These are phyloP conservation scores for Scaptomyza cyrtandrae DNA, from an alignment of 2,888 invertebrate genomes.

Conservation along the genomic window DNA sequence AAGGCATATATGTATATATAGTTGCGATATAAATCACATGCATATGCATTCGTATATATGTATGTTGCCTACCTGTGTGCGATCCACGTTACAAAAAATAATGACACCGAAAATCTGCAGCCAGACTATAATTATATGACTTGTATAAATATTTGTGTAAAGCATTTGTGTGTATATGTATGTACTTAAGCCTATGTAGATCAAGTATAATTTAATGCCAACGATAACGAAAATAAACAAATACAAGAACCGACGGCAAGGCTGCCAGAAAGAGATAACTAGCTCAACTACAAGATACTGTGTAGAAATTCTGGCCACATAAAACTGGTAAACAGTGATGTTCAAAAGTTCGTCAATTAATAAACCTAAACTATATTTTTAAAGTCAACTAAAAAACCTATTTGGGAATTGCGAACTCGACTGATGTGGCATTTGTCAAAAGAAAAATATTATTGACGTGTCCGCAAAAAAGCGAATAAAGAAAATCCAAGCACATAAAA, in stretches of 20 bases:
- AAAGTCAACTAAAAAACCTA: no score
- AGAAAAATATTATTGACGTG: conserved; percentile 16
- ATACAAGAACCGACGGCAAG: conserved; percentile 24
- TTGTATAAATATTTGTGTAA: conserved; percentile 69
- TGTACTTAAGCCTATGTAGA: conserved; percentile 44
- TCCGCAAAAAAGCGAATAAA: conserved; percentile 12
- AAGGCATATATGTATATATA: conserved; percentile 37
- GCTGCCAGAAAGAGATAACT: background rate
- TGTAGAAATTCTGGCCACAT: background rate
- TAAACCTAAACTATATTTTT: no score
- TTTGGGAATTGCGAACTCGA: conserved; percentile 50
- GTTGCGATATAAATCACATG: background rate
- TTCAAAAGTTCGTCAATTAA: no score
- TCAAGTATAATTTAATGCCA: conserved; percentile 62
- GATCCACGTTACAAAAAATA: conserved; percentile 57
- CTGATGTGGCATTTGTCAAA: no score
- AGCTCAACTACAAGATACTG: conserved; percentile 16
- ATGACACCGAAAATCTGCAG: conserved; percentile 42
- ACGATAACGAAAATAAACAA: conserved; percentile 59
- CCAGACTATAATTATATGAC: conserved; percentile 62
- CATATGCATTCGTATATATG: background rate
- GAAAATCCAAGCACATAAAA: background rate
- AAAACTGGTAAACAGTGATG: no score
- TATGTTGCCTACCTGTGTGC: conserved; percentile 10
- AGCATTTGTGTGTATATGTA: conserved; percentile 25